These are phyloP conservation scores for Athrips mouffetella DNA, from an alignment of 2,888 invertebrate genomes.

Conservation along the genomic window DNA sequence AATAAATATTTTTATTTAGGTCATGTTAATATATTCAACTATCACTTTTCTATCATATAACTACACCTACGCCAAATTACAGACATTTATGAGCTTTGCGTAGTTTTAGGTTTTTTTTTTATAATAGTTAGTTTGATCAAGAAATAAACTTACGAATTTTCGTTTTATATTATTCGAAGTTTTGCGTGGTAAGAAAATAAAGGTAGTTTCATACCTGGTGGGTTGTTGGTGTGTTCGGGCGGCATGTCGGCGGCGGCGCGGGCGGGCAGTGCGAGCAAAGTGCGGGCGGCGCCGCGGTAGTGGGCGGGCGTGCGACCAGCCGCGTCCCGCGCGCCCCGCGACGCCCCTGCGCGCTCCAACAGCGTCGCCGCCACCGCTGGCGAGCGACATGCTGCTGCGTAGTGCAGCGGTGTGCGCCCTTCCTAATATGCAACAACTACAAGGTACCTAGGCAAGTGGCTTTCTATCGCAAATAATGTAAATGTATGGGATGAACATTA, in stretches of 20 bases:
- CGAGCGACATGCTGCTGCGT: slow-evolving; percentile 87
- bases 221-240: slow-evolving; percentile 44
- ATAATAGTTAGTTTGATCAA: not conserved
- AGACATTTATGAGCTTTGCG: too few species aligned
- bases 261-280: slow-evolving; percentile 63
- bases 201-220: slow-evolving; percentile 48
- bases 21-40: too few species aligned
- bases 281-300: slow-evolving; percentile 59
- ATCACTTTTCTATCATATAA: too few species aligned
- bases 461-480: too few species aligned
- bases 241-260: slow-evolving; percentile 44
- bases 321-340: slow-evolving; percentile 88
- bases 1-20: too few species aligned
- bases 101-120: too few species aligned
- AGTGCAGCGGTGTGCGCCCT: slow-evolving; percentile 88
- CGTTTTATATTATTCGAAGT: too few species aligned
- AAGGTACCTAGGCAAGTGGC: too few species aligned
- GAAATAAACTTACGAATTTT: not conserved
- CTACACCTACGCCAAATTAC: too few species aligned
- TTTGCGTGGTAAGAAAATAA: not conserved
- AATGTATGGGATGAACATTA: too few species aligned
- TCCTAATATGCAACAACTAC: too few species aligned
- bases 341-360: slow-evolving; percentile 89
- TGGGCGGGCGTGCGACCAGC: slow-evolving; percentile 70
- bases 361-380: slow-evolving; percentile 85